phyloP scores from a whole-genome alignment of 2,888 invertebrate species.

The Macrosiphum euphorbiae region DNA sequence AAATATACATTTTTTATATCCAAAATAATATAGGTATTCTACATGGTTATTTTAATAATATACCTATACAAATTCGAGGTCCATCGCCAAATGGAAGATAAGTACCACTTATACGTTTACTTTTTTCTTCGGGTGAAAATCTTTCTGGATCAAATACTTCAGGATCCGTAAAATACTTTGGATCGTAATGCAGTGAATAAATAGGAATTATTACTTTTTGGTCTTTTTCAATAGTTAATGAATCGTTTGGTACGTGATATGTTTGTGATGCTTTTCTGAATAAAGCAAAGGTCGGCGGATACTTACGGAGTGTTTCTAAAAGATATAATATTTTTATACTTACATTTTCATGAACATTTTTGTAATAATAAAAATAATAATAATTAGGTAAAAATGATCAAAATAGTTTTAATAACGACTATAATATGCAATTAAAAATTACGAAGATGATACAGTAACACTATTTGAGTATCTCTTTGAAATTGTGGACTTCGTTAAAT shows the following conservation, averaged over 20 bases:
- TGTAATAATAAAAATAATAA: not conserved
- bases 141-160: conserved; percentile 75
- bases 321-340: not conserved
- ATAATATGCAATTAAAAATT: not conserved
- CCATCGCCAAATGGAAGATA: conserved; percentile 71
- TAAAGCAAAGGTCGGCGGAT: conserved; percentile 74
- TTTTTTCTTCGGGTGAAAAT: conserved; percentile 73
- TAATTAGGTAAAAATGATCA: not conserved
- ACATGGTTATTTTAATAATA: conserved; percentile 1
- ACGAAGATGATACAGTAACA: not conserved
- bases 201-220: conserved; percentile 74
- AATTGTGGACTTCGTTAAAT: not conserved
- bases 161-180: conserved; percentile 74
- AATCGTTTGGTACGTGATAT: conserved; percentile 73
- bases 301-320: conserved; percentile 75
- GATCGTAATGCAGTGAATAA: conserved; percentile 74
- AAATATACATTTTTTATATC: not conserved
- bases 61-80: conserved; percentile 71
- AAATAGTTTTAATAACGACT: not conserved
- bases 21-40: not conserved
- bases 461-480: not conserved
- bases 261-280: conserved; percentile 72
- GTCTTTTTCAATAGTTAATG: conserved; percentile 73
- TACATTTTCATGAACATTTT: not conserved
- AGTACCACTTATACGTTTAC: conserved; percentile 72